Conservation (phyloP, 2,888 invertebrate species). For the Drosophila tripunctata region DNA sequence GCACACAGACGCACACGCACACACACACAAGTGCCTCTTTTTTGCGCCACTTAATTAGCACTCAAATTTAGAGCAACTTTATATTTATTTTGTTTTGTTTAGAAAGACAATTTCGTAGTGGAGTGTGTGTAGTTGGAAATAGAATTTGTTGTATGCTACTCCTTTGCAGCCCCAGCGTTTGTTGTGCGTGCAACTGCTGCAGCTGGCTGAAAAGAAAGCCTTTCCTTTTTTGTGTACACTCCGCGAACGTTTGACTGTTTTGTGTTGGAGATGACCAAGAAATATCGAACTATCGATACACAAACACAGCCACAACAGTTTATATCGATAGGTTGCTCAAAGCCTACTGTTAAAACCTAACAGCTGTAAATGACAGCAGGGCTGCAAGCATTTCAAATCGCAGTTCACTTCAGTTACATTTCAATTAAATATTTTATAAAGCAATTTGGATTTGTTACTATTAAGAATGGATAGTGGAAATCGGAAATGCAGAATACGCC, state of each 20-base stretch:
- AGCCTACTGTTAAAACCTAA: conserved; percentile 10
- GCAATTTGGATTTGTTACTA: not conserved
- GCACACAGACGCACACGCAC: conserved; percentile 14
- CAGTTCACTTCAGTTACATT: conserved; percentile 4
- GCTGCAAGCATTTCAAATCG: conserved; percentile 4
- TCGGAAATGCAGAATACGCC: not conserved
- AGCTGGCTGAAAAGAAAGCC: conserved; percentile 62
- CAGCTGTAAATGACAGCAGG: not conserved
- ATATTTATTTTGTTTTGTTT: conserved; percentile 21
- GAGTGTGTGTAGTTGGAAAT: conserved; percentile 15
- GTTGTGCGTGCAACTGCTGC: conserved; percentile 56
- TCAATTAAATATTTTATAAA: not conserved
- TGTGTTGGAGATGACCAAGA: conserved; percentile 4
- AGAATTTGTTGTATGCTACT: conserved; percentile 9
- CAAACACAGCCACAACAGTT: not conserved
- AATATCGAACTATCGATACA: conserved; percentile 19
- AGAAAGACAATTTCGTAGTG: conserved; percentile 14
- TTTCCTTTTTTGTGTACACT: conserved; percentile 59
- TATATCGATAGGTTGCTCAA: not conserved
- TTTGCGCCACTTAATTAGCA: conserved; percentile 27
- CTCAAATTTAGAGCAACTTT: conserved; percentile 24
- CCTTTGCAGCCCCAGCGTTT: conserved; percentile 54
- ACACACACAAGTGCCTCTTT: conserved; percentile 31
- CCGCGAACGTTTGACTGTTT: conserved; percentile 41
- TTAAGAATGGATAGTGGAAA: conserved; percentile 35